Evolutionary conservation across 1,140 invertebrate species (phyloP), one percentile per base, ranked within the genome.

Genomic region (Gonatopus flavifemur): DNA sequence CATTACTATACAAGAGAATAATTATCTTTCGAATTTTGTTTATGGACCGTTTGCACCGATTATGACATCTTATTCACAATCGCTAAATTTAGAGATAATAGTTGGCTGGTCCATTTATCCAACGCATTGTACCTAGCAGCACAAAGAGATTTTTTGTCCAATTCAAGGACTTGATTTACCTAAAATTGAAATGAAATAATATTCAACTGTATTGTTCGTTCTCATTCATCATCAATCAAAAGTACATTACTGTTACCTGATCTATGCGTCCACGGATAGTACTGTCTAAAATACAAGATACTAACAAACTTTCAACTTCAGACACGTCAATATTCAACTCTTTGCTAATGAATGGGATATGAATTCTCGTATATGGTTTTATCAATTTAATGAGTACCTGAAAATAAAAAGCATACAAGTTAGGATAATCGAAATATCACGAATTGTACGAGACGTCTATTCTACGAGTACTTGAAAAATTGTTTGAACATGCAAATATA

Each of bases 251-350:
- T 33, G 9, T 43, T 68, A 79, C 87, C 82, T 98, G 94, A 82
- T 98, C 96, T 66, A 98, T 98, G 57, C 94, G 85, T 7, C 96
- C 96, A 70, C 90, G 85, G 66, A 98, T 96, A n/a, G 95, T 97
- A 77, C 91, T 95, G 74, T 99, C 97, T 58, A 99, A 83, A 74
- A 99, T 99, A 78, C 96, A 98, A 21, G 96, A 97, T n/a, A 99
- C 96, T 41, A 99, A 78, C 20, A 99, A 80, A 78, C 90, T 96
- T 80, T 98, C 96, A 20, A 99, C 96, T 80, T 99, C 98, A 50
- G 85, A 84, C 33, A 89, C 90, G 72, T 97, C 93, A 67, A 99
- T 98, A 70, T 98, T 98, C 19, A 99, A 78, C 76, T 98, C 94
- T 78, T 92, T 93, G 3, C 96, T 97, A 70, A 99, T 97, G 67